phyloP scores from a whole-genome alignment of 1,140 invertebrate species.

The Diachasmimorpha longicaudata region DNA sequence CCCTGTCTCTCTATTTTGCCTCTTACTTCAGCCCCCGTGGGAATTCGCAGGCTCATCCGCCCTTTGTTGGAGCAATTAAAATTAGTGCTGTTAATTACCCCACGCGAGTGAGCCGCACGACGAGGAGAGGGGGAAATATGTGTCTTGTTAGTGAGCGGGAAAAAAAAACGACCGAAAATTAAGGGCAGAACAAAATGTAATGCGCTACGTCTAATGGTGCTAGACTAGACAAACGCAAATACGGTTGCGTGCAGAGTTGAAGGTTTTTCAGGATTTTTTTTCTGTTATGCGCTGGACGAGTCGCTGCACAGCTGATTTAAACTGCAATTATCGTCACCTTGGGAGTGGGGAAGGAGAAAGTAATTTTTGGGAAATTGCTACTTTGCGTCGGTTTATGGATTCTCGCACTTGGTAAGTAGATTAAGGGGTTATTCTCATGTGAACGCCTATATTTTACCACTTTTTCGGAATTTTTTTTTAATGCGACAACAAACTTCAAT shows the following conservation, averaged over 20 bases:
- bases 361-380: neutral
- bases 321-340: neutral
- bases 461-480: neutral
- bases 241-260: neutral
- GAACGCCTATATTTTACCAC: too few species aligned
- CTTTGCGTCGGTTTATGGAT: neutral
- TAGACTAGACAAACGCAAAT: conserved; percentile 16
- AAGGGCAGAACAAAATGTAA: conserved; percentile 29
- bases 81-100: conserved; percentile 37
- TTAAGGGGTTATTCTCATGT: too few species aligned
- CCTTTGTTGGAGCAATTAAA: conserved; percentile 38
- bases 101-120: conserved; percentile 13
- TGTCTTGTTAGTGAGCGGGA: conserved; percentile 20
- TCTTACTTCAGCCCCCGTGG: conserved; percentile 30
- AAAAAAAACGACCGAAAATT: conserved; percentile 29
- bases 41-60: conserved; percentile 34
- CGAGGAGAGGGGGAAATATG: neutral
- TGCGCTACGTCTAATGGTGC: conserved; percentile 21
- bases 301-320: neutral
- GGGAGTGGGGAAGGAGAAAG: too few species aligned
- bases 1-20: neutral
- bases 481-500: too few species aligned
- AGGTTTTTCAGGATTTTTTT: neutral
- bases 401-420: neutral
- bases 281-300: neutral